Evolutionary conservation across 2,888 invertebrate genomes (phyloP).

Genomic region (Nineta flava): DNA sequence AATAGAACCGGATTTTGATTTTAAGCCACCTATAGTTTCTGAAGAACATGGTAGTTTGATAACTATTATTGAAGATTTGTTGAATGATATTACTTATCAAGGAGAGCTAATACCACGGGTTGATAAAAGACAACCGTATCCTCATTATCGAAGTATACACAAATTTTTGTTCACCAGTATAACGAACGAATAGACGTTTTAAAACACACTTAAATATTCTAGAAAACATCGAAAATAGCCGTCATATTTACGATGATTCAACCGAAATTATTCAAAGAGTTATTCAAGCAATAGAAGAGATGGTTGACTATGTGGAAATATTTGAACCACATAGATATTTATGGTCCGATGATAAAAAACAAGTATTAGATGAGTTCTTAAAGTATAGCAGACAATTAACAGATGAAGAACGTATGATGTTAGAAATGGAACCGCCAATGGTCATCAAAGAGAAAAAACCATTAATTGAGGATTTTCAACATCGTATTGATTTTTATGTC

Average conservation of each 20-base stretch:
- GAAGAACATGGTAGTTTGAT: slow-evolving; percentile 50
- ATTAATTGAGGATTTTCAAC: slow-evolving; percentile 56
- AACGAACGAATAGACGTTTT: neutral
- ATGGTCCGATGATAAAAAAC: slow-evolving; percentile 66
- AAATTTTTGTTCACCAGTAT: too few relatives aligned
- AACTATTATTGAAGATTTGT: slow-evolving; percentile 45
- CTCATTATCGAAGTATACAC: slow-evolving; percentile 28
- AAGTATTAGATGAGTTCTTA: slow-evolving; percentile 60
- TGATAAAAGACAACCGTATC: slow-evolving; percentile 30
- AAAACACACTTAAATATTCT: neutral
- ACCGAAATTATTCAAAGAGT: slow-evolving; percentile 32
- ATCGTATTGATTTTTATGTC: slow-evolving; percentile 69
- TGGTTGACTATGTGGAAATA: slow-evolving; percentile 26
- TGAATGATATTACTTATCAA: slow-evolving; percentile 65
- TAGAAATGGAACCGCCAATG: slow-evolving; percentile 20
- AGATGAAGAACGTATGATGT: slow-evolving; percentile 49
- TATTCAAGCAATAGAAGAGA: slow-evolving; percentile 23
- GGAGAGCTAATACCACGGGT: slow-evolving; percentile 53
- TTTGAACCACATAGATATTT: slow-evolving; percentile 58
- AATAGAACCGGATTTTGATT: slow-evolving; percentile 54
- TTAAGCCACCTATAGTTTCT: slow-evolving; percentile 54
- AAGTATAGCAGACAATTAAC: slow-evolving; percentile 59
- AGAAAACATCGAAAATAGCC: slow-evolving; percentile 2
- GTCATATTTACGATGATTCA: slow-evolving; percentile 28
- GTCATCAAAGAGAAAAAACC: slow-evolving; percentile 37